Evolutionary conservation across 2,888 invertebrate genomes (phyloP), one percentile per base, ranked within the genome.

Genomic region (Diplazon laetatorius): DNA sequence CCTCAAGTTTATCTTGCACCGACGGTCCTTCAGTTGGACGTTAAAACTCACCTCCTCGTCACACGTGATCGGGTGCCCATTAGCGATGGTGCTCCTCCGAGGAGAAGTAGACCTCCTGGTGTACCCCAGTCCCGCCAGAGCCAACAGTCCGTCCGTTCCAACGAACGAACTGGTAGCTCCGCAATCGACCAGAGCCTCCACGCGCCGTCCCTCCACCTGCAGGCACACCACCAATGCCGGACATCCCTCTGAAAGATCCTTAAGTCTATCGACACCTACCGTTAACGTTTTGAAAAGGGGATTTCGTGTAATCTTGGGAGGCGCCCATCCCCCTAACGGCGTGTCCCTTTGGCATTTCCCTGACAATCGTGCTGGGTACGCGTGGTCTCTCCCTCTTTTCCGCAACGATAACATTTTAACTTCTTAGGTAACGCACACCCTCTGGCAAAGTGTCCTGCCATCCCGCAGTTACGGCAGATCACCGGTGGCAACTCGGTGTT

Each of bases 381-480:
- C 5, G 60, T 44, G 1, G 35, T 57, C 0, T 63, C 62, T 0
- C 42, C 57, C 1, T 20, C 12, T 20, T 74, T 74, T 0, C 66
- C 74, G 18, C 74, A 74, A 1, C 46, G 48, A 9, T 48, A 37
- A 16, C 74, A 74, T 6, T 37, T 37, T 5, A 42, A 12, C 0
- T 0, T 14, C 10, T 6, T 10, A 1, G 50, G 55, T 2, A 39
- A 39, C 0, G 37, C 30, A 12, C 76, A 70, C 1, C 37, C 69
- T 1, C 35, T 12, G n/a, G 37, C 10, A 9, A 30, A 16, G n/a
- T 76, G 76, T 1, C 76, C 70, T 0, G 25, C 5, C n/a, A 57
- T 14, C 0, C 70, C 57, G 9, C 76, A 70, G 1, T 30, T 44
- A 46, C 44, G 65, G 10, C 76, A 76, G 9, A 62, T 8, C 9